phyloP scores from a whole-genome alignment of 2,888 invertebrate genomes.

The Pelosia muscerda region DNA sequence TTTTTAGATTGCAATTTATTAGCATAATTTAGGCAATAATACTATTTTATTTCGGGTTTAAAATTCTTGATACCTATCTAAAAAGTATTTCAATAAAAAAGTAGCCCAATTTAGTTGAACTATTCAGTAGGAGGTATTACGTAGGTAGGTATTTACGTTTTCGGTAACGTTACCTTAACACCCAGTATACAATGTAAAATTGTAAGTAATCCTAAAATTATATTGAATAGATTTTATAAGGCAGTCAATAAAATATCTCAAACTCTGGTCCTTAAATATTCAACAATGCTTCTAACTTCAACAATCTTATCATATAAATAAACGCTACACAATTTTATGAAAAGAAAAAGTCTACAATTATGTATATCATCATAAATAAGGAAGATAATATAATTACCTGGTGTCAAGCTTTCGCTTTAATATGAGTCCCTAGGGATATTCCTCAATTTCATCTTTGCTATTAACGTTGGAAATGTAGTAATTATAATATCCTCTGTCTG shows the following conservation, averaged over 20 bases:
- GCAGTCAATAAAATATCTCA: not conserved
- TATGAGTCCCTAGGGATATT: constrained; percentile 10
- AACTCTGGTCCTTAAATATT: not conserved
- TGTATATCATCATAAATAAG: constrained; percentile 11
- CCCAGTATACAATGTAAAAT: too few relatives aligned
- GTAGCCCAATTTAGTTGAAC: too few relatives aligned
- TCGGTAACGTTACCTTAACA: too few relatives aligned
- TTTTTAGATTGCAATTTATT: too few relatives aligned
- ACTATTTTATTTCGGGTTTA: too few relatives aligned
- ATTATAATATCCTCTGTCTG: constrained; percentile 19
- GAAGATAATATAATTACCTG: constrained; percentile 10
- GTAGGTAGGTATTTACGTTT: too few relatives aligned
- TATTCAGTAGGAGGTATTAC: too few relatives aligned
- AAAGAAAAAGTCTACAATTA: not conserved
- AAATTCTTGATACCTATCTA: too few relatives aligned
- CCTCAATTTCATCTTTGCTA: constrained; percentile 5
- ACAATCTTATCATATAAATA: not conserved
- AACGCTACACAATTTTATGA: not conserved
- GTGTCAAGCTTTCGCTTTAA: constrained; percentile 6
- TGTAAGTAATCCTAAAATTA: not conserved
- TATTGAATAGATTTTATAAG: not conserved
- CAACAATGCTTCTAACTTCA: not conserved
- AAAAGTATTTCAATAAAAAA: too few relatives aligned
- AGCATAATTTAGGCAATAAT: too few relatives aligned
- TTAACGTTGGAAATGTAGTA: constrained; percentile 1